Percentiles rank a stretch among this genome's conserved stretches.
phyloP scores from a whole-genome alignment of 2,797 vertebrate genomes.

The Notolepis coatsorum region DNA sequence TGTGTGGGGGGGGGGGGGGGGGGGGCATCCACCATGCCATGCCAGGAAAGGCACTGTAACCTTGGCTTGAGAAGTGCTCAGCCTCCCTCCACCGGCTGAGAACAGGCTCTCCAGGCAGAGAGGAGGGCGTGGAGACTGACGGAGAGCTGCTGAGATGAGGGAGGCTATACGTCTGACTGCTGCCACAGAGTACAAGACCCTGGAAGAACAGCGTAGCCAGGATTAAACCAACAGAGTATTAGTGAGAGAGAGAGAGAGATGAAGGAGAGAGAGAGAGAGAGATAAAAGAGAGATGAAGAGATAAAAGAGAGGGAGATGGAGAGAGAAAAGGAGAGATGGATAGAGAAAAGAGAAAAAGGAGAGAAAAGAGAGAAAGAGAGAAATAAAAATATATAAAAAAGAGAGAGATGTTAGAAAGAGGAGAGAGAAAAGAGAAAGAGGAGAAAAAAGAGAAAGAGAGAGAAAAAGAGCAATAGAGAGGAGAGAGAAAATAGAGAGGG shows the following conservation, averaged over 20 bases:
- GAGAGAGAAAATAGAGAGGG: conserved; percentile 20
- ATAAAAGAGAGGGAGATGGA: neutral
- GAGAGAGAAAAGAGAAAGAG: neutral
- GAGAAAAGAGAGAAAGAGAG: conserved; percentile 42
- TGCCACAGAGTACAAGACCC: conserved; percentile 32
- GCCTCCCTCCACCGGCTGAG: neutral
- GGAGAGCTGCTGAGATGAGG: conserved; percentile 27
- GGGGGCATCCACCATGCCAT: conserved; percentile 8
- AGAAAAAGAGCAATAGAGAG: neutral
- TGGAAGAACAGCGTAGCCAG: conserved; percentile 61
- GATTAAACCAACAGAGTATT: conserved; percentile 75
- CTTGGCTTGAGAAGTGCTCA: conserved; percentile 49
- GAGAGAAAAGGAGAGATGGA: conserved; percentile 3
- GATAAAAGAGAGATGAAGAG: neutral
- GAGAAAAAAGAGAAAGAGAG: neutral
- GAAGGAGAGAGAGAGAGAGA: conserved; percentile 13
- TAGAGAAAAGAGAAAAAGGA: neutral
- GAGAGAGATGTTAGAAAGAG: conserved; percentile 68
- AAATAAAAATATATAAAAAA: conserved; percentile 64
- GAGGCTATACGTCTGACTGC: conserved; percentile 22
- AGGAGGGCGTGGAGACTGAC: conserved; percentile 31
- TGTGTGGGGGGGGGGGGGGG: neutral
- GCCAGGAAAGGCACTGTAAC: conserved; percentile 55
- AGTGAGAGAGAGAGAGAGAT: conserved; percentile 50
- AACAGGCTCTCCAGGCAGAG: neutral